These are phyloP conservation scores for Aix galericulata DNA, from an alignment of 2,113 vertebrate species.

Conservation along the genomic window DNA sequence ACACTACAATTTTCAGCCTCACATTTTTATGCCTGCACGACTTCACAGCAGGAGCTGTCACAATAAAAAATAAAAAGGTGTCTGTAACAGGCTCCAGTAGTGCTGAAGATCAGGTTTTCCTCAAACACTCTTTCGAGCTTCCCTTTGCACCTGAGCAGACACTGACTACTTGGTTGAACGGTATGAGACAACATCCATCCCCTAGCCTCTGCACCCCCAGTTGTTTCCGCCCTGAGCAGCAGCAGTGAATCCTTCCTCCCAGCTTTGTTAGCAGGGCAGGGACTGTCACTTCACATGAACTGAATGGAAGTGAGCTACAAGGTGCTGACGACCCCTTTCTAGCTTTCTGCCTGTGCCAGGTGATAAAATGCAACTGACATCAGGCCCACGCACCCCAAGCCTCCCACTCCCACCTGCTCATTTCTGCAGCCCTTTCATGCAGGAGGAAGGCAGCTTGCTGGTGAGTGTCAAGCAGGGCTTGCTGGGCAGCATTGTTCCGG, in stretches of 20 bases:
- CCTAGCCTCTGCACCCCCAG: not conserved
- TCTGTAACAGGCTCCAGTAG: not conserved
- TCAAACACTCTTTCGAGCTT: not conserved
- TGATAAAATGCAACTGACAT: not conserved
- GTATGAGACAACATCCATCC: too few relatives aligned
- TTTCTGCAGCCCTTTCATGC: not conserved
- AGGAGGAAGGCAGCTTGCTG: not conserved
- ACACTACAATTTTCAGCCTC: not conserved
- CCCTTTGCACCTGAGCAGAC: not conserved
- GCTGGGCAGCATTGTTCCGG: not conserved
- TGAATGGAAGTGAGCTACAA: not conserved
- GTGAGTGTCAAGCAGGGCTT: not conserved
- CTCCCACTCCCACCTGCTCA: not conserved
- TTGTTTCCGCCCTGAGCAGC: not conserved
- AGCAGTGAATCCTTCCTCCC: not conserved
- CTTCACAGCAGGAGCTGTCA: not conserved
- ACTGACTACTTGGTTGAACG: too few relatives aligned
- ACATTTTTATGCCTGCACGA: rapidly evolving
- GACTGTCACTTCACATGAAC: too few relatives aligned
- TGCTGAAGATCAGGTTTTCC: not conserved
- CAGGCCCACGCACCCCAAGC: not conserved
- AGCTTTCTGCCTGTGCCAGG: not conserved
- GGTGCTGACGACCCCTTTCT: not conserved
- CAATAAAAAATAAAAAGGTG: not conserved
- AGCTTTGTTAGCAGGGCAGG: not conserved